phyloP scores from a whole-genome alignment of 2,888 invertebrate species.

The Itoplectis maculator region DNA sequence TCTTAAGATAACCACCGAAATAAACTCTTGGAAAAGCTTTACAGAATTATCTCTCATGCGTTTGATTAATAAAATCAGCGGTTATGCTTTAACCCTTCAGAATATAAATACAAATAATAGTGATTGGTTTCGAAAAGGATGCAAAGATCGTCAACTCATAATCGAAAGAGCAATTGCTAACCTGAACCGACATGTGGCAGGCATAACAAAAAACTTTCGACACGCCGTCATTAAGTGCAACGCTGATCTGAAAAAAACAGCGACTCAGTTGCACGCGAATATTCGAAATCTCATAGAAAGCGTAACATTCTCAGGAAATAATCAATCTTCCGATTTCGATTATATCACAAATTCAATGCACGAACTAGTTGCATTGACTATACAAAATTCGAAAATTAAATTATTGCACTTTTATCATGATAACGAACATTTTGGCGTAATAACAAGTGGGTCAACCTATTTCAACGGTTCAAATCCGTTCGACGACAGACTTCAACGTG shows the following conservation, averaged over 20 bases:
- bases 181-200: conserved; percentile 19
- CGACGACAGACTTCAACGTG: background rate
- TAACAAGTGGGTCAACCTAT: background rate
- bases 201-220: conserved; percentile 14
- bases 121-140: conserved; percentile 3
- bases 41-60: background rate
- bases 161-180: background rate
- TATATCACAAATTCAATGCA: conserved; percentile 22
- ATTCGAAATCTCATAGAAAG: conserved; percentile 5
- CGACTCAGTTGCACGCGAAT: conserved; percentile 14
- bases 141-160: conserved; percentile 9
- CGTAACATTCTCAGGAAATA: background rate
- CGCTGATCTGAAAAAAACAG: conserved; percentile 16
- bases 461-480: background rate
- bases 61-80: conserved; percentile 31
- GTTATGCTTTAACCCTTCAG: conserved; percentile 1
- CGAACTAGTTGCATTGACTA: background rate
- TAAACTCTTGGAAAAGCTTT: conserved; percentile 29
- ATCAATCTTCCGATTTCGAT: background rate
- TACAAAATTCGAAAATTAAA: background rate
- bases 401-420: background rate
- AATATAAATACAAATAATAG: background rate
- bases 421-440: background rate
- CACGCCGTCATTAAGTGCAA: conserved; percentile 15
- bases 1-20: background rate